phyloP scores from a whole-genome alignment of 2,888 invertebrate genomes.

The Drosophila tanythrix region DNA sequence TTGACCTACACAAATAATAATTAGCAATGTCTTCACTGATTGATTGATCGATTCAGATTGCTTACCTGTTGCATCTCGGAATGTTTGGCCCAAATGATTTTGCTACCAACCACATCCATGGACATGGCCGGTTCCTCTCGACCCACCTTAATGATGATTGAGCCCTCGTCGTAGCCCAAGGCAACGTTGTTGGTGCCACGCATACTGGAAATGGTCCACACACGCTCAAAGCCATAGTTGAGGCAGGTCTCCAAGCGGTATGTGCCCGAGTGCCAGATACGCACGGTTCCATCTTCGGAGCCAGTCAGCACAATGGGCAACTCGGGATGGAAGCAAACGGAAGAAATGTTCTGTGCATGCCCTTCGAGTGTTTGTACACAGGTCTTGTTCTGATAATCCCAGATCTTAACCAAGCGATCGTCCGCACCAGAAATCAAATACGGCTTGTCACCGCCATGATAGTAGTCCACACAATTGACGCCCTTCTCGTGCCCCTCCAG shows the following conservation, averaged over 20 bases:
- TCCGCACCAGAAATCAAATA: slow-evolving; percentile 99
- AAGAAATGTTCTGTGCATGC: slow-evolving; percentile 97
- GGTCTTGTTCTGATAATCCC: slow-evolving; percentile 99
- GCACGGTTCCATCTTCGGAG: slow-evolving; percentile 98
- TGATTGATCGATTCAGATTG: background rate
- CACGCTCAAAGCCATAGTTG: slow-evolving; percentile 98
- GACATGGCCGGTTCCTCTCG: slow-evolving; percentile 99
- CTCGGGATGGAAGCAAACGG: slow-evolving; percentile 99
- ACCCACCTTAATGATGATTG: slow-evolving; percentile 87
- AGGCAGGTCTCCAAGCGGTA: slow-evolving; percentile 98
- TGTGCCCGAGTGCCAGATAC: slow-evolving; percentile 99
- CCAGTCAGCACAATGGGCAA: slow-evolving; percentile 98
- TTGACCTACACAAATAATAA: slow-evolving; percentile 69
- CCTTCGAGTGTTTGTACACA: slow-evolving; percentile 99
- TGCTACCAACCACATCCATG: slow-evolving; percentile 99
- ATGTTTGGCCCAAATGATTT: slow-evolving; percentile 99
- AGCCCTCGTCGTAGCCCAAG: slow-evolving; percentile 89
- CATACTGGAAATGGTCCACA: slow-evolving; percentile 98
- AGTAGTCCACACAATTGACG: slow-evolving; percentile 99
- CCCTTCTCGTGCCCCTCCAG: slow-evolving; percentile 99
- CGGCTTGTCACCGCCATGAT: slow-evolving; percentile 99
- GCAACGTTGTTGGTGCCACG: slow-evolving; percentile 98
- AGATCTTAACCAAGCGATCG: slow-evolving; percentile 98
- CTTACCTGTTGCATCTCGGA: slow-evolving; percentile 96
- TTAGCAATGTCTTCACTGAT: background rate